Conservation (phyloP, 35 echinoderm and acorn worm species). For the Apostichopus californicus region DNA sequence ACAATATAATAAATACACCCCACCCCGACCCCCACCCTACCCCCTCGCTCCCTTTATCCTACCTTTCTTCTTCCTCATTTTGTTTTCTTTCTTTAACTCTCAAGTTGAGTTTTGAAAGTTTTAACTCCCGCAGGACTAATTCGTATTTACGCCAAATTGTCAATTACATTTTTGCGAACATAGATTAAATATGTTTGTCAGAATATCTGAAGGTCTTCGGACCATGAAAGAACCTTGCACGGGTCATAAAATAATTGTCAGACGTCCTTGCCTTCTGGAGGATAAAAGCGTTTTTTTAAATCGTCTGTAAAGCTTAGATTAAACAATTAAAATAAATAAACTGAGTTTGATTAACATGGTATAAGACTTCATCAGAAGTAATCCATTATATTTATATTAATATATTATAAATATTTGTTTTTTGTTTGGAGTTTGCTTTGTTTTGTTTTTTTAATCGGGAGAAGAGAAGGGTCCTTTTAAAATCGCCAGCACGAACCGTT, state of each 20-base stretch:
- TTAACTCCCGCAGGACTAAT: not conserved
- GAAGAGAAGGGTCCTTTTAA: no score
- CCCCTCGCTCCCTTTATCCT: no score
- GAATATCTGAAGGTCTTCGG: not conserved
- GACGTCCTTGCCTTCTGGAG: not conserved
- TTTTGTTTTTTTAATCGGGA: no score
- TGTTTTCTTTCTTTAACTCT: no score
- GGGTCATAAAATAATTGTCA: not conserved
- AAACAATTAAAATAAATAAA: constrained; percentile 2
- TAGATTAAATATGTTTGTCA: not conserved
- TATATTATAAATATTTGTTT: no score
- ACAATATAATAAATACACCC: no score
- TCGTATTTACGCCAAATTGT: not conserved
- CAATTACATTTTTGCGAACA: not conserved
- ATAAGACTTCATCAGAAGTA: not conserved
- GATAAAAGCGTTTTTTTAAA: not conserved
- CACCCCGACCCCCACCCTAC: no score
- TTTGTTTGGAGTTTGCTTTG: no score
- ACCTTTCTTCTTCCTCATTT: no score
- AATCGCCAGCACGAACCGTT: not conserved
- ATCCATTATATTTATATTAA: no score
- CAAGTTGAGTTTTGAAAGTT: not conserved
- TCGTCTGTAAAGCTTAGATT: not conserved
- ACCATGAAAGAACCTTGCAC: not conserved
- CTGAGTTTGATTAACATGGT: not conserved